Conservation (phyloP, 2,113 vertebrate species). For the Anser cygnoides region DNA sequence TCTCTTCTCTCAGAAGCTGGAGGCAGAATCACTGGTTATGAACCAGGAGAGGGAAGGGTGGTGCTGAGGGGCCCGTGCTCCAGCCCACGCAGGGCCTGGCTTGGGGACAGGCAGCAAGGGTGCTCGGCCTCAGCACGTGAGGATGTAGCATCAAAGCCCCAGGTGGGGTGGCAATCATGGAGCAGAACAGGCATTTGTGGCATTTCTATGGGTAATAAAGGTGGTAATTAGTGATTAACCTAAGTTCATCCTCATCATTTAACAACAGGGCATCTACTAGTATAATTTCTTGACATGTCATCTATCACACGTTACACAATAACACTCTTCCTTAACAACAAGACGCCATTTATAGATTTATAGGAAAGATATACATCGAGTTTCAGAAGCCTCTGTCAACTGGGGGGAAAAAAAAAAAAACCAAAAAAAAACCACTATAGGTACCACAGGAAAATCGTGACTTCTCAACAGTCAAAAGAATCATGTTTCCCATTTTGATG, state of each 20-base stretch:
- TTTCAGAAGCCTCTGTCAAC: not conserved
- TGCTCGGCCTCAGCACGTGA: not conserved
- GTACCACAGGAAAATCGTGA: not conserved
- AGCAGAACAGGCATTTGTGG: not conserved
- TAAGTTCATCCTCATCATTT: not conserved
- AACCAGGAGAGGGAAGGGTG: not conserved
- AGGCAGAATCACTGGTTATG: fast-evolving
- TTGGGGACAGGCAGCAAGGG: not conserved
- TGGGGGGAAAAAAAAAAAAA: not conserved
- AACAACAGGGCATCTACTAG: not conserved
- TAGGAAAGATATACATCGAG: not conserved
- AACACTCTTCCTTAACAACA: not conserved
- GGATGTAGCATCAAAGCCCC: not conserved
- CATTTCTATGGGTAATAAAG: not conserved
- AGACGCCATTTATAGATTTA: not conserved
- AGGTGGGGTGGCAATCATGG: not conserved
- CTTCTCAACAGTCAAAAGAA: not conserved
- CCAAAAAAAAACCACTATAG: no score
- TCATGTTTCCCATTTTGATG: fast-evolving
- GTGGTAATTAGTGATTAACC: not conserved
- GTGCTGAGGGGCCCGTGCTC: not conserved
- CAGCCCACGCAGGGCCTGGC: fast-evolving
- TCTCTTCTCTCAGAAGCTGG: not conserved
- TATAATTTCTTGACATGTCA: not conserved
- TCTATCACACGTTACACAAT: not conserved